A percentile compares a stretch with the other conserved stretches of the same genome.
phyloP scores from a whole-genome alignment of 2,888 invertebrate genomes.

The Coenonympha glycerion region DNA sequence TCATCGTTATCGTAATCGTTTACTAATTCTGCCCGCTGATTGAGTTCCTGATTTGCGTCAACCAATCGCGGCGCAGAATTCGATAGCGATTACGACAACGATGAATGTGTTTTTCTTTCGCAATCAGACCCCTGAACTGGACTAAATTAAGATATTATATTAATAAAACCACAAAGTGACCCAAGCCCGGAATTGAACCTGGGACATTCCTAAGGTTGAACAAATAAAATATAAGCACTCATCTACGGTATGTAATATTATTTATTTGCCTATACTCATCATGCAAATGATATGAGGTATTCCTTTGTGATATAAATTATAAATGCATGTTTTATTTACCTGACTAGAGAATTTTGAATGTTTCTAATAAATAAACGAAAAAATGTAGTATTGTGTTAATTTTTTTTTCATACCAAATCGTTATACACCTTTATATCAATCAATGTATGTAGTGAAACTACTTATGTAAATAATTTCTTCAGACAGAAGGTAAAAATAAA shows the following conservation, averaged over 20 bases:
- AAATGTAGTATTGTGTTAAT: not conserved
- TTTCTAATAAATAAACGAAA: not conserved
- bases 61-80: too few relatives aligned
- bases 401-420: not conserved
- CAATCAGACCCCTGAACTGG: too few relatives aligned
- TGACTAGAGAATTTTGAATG: constrained; percentile 68
- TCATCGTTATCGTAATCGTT: too few relatives aligned
- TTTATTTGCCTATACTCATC: constrained; percentile 43
- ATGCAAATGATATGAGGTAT: constrained; percentile 65
- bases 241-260: constrained; percentile 30
- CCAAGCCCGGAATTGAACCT: too few relatives aligned
- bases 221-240: constrained; percentile 28
- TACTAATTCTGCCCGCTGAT: too few relatives aligned
- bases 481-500: not conserved
- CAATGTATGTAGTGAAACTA: not conserved
- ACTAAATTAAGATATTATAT: too few relatives aligned
- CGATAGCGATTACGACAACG: too few relatives aligned
- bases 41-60: too few relatives aligned
- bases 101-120: too few relatives aligned
- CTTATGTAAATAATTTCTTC: not conserved
- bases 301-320: constrained; percentile 42
- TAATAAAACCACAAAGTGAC: too few relatives aligned
- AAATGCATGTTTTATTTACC: constrained; percentile 60
- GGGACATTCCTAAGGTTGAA: too few relatives aligned
- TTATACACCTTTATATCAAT: too few relatives aligned